Percentiles rank a stretch among this genome's conserved stretches.
These are phyloP conservation scores for Xanthorhoe spadicearia DNA, from an alignment of 2,888 invertebrate species.

Conservation along the genomic window DNA sequence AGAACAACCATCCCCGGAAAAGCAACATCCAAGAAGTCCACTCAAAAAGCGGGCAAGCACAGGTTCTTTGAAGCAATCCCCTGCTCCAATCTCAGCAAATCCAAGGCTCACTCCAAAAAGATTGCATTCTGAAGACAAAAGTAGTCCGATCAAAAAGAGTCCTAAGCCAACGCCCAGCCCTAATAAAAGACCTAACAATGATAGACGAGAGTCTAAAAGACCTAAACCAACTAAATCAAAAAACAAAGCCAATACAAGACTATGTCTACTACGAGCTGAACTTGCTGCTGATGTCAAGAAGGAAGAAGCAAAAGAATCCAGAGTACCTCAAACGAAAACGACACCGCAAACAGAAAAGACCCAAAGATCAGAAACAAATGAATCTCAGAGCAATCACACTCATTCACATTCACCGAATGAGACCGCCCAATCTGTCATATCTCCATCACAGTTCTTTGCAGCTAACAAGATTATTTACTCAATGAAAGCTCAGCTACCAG, in stretches of 20 bases:
- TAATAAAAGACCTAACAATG: constrained; percentile 1
- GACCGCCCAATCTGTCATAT: constrained; percentile 66
- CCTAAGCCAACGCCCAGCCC: constrained; percentile 23
- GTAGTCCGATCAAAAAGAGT: constrained; percentile 11
- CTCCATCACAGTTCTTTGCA: constrained; percentile 77
- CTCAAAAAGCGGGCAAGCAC: constrained; percentile 42
- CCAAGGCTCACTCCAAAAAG: constrained; percentile 13
- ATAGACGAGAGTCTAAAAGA: constrained; percentile 15
- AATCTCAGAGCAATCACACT: constrained; percentile 21
- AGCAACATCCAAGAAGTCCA: constrained; percentile 45
- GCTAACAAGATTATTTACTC: constrained; percentile 79
- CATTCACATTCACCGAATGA: constrained; percentile 68
- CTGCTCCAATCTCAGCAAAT: no score
- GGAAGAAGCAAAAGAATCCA: constrained; percentile 51
- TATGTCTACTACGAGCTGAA: constrained; percentile 60
- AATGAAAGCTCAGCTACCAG: constrained; percentile 78
- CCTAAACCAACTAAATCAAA: constrained; percentile 51
- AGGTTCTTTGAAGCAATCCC: constrained; percentile 21
- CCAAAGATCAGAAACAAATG: constrained; percentile 46
- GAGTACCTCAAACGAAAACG: constrained; percentile 42
- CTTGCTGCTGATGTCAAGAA: constrained; percentile 54
- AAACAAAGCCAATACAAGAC: constrained; percentile 66
- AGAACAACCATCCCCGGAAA: constrained; percentile 47
- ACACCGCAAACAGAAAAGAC: constrained; percentile 51
- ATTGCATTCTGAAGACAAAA: not conserved